Conservation (phyloP, 2,113 vertebrate species). For the Megaceryle maxima region DNA sequence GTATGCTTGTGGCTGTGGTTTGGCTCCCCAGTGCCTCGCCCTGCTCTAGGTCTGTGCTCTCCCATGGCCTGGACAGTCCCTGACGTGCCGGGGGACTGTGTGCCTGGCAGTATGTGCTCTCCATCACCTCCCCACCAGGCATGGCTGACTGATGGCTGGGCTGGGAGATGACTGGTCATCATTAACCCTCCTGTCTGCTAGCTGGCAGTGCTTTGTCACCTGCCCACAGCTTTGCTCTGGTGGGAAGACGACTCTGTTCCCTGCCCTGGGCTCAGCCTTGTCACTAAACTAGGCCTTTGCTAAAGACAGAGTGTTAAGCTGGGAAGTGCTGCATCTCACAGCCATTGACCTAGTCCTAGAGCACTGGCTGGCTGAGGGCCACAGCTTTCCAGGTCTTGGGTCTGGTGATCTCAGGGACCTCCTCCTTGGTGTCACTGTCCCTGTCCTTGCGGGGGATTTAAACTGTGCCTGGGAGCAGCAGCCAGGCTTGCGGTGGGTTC, state of each 20-base stretch:
- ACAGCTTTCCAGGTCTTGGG: fast-evolving
- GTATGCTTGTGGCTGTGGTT: neutral
- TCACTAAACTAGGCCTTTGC: fast-evolving
- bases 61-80: neutral
- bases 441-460: fast-evolving
- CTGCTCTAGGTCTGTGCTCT: neutral
- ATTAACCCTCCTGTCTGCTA: neutral
- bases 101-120: neutral
- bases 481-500: neutral
- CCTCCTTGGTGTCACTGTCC: neutral
- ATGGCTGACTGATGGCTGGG: neutral
- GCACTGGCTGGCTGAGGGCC: neutral
- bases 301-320: fast-evolving
- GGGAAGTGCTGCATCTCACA: neutral
- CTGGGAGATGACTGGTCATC: neutral
- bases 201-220: neutral
- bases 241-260: neutral
- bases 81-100: fast-evolving
- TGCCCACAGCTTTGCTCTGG: neutral
- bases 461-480: neutral
- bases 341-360: fast-evolving
- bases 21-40: neutral
- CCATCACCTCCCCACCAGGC: neutral
- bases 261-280: neutral
- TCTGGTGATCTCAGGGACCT: neutral